These are phyloP conservation scores for Conus ventricosus DNA, from an alignment of 1,140 invertebrate species.

Conservation along the genomic window DNA sequence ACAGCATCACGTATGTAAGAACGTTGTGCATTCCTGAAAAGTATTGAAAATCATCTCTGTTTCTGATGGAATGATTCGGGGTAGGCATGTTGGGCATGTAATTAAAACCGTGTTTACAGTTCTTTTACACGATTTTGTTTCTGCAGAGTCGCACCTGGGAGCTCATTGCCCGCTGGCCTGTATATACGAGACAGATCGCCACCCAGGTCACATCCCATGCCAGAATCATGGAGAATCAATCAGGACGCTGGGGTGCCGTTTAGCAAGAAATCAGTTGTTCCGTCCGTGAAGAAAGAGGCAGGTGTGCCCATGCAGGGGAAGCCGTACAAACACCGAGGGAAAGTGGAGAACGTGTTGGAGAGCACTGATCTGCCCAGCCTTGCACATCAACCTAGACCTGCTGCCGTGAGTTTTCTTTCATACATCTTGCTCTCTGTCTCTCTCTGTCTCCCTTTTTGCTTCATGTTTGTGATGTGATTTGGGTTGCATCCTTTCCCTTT, in stretches of 20 bases:
- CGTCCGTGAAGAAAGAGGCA: too few relatives aligned
- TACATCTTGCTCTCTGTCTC: background rate
- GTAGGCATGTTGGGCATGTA: too few relatives aligned
- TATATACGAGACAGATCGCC: background rate
- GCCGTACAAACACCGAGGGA: background rate
- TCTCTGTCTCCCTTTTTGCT: background rate
- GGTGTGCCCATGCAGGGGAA: background rate
- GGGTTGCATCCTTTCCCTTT: too few relatives aligned
- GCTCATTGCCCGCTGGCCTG: background rate
- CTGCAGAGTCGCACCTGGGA: background rate
- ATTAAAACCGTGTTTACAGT: too few relatives aligned
- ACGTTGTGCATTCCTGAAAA: too few relatives aligned
- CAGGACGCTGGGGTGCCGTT: too few relatives aligned
- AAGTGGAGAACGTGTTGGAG: background rate
- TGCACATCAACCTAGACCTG: background rate
- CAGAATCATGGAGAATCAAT: too few relatives aligned
- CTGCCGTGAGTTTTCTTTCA: background rate
- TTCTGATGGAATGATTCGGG: too few relatives aligned
- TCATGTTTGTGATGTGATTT: background rate
- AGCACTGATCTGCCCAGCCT: background rate
- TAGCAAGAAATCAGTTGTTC: too few relatives aligned
- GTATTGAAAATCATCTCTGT: too few relatives aligned
- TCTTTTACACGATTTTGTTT: too few relatives aligned
- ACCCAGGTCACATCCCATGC: background rate
- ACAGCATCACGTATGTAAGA: too few relatives aligned